These are phyloP conservation scores for Anticlea derivata DNA, from an alignment of 2,888 invertebrate genomes.

Conservation along the genomic window DNA sequence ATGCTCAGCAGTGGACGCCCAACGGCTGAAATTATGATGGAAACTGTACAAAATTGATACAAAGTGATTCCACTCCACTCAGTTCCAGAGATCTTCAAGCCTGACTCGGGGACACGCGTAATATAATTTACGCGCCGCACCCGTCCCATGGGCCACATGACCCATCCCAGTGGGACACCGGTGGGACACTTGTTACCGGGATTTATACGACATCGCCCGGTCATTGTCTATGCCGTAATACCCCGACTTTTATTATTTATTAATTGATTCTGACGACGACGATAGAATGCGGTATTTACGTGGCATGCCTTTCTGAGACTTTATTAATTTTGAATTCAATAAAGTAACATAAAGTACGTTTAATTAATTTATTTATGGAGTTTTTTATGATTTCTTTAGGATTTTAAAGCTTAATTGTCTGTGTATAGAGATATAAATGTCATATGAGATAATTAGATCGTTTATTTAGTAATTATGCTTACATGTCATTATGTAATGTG, in stretches of 20 bases:
- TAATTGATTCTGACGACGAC: conserved; percentile 58
- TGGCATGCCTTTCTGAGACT: conserved; percentile 21
- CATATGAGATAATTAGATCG: conserved; percentile 12
- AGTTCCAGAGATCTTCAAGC: conserved; percentile 17
- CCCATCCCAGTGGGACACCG: conserved; percentile 41
- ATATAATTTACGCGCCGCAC: conserved; percentile 55
- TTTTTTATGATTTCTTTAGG: conserved; percentile 32
- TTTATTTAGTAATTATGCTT: conserved; percentile 24
- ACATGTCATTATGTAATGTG: conserved; percentile 12
- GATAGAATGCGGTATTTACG: conserved; percentile 46
- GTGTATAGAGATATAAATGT: conserved; percentile 27
- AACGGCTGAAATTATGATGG: too few relatives aligned
- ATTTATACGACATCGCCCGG: conserved; percentile 57
- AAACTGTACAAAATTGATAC: background rate
- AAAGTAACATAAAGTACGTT: conserved; percentile 29
- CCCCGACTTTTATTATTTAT: conserved; percentile 66
- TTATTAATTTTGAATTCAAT: conserved; percentile 32
- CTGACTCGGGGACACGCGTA: conserved; percentile 31
- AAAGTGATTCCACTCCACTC: conserved; percentile 4
- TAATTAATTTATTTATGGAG: conserved; percentile 36
- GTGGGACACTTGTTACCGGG: conserved; percentile 58
- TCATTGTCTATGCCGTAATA: conserved; percentile 54
- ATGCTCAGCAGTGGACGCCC: too few relatives aligned
- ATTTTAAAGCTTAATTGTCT: conserved; percentile 32
- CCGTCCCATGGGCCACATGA: conserved; percentile 36